These are phyloP conservation scores for Amazona guildingii DNA, from an alignment of 2,113 vertebrate species.

Conservation along the genomic window DNA sequence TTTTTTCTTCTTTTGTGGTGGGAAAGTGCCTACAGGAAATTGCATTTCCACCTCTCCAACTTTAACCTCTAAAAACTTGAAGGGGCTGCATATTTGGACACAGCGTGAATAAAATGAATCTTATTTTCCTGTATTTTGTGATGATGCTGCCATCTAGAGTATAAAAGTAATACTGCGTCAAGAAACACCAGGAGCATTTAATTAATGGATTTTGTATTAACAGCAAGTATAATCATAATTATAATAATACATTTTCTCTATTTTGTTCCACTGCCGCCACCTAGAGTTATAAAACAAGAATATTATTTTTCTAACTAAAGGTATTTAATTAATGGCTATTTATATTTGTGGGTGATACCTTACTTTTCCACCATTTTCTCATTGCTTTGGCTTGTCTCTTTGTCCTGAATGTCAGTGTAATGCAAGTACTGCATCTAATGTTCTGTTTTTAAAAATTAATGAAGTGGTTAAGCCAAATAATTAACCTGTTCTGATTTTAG, in stretches of 20 bases:
- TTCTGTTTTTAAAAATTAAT: background rate
- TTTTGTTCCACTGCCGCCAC: constrained; percentile 58
- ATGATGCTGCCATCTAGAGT: constrained; percentile 80
- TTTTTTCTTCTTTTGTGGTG: background rate
- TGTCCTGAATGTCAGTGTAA: background rate
- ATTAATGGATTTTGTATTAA: constrained; percentile 36
- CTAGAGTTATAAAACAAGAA: constrained; percentile 32
- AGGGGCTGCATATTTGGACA: background rate
- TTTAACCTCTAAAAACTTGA: background rate
- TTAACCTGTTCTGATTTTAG: background rate
- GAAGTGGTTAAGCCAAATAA: background rate
- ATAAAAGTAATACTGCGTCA: background rate
- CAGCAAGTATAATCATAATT: background rate
- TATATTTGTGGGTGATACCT: background rate
- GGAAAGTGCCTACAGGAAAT: background rate
- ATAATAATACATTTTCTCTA: background rate
- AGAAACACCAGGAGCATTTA: background rate
- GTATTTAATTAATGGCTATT: background rate
- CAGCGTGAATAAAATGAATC: background rate
- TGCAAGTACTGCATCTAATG: background rate
- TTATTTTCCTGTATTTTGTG: constrained; percentile 68
- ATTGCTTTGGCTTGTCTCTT: constrained; percentile 1
- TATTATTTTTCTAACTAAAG: background rate
- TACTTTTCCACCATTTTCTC: background rate
- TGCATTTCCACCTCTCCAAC: background rate